Evolutionary conservation across 1,140 invertebrate species (phyloP).

Genomic region (Philaenus spumarius): DNA sequence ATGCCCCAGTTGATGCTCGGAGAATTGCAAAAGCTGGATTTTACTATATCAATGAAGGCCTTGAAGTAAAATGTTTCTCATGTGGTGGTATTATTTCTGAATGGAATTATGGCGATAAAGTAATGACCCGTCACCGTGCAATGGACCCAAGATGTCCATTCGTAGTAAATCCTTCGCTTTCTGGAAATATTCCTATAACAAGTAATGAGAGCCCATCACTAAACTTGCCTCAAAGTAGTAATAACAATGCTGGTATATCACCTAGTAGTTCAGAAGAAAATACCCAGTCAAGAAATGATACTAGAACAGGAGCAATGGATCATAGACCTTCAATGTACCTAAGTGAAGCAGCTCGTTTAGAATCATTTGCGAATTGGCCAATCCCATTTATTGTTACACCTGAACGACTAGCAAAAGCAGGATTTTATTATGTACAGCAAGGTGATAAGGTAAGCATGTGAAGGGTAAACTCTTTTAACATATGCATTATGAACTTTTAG

Average conservation of each 20-base stretch:
- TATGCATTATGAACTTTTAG: too few species aligned
- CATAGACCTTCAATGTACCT: too few species aligned
- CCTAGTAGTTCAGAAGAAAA: too few species aligned
- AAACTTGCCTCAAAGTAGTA: too few species aligned
- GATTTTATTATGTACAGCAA: constrained; percentile 66
- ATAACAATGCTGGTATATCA: too few species aligned
- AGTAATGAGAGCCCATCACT: neutral
- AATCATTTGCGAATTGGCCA: constrained; percentile 59
- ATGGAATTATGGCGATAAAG: constrained; percentile 66
- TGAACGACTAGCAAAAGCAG: constrained; percentile 66
- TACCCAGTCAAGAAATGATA: neutral
- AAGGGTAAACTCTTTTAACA: too few species aligned
- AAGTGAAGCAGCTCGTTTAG: constrained; percentile 44
- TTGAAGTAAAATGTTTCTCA: constrained; percentile 67
- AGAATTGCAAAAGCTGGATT: constrained; percentile 76
- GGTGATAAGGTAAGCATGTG: constrained; percentile 43
- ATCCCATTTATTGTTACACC: constrained; percentile 52
- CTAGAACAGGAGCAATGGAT: constrained; percentile 27
- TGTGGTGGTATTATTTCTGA: constrained; percentile 62
- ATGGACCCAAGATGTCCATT: constrained; percentile 64
- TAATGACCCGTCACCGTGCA: constrained; percentile 42
- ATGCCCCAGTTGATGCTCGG: constrained; percentile 52
- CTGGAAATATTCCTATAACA: constrained; percentile 54
- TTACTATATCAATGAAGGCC: constrained; percentile 59
- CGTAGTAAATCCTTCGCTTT: constrained; percentile 51